Evolutionary conservation across 2,797 vertebrate species (phyloP).

Genomic region (Enteromius anoplus): DNA sequence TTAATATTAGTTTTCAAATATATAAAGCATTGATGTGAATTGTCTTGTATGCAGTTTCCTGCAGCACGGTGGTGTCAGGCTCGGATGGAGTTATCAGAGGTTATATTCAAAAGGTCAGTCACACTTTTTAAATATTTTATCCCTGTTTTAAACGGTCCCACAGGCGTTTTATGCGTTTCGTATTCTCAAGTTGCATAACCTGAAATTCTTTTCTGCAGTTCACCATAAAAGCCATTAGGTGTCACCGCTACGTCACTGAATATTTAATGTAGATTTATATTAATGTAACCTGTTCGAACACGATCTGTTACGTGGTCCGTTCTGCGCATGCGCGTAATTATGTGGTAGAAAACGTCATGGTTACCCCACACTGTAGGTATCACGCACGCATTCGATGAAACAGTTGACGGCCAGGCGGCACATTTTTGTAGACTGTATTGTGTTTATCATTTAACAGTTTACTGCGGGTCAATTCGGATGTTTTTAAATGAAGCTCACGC

Average conservation of each 20-base stretch:
- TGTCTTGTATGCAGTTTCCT: conserved; percentile 47
- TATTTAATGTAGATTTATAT: background rate
- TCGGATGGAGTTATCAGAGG: conserved; percentile 46
- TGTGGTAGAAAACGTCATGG: too few species aligned
- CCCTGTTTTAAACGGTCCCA: background rate
- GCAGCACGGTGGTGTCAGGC: background rate
- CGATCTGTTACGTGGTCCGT: too few species aligned
- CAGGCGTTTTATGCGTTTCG: background rate
- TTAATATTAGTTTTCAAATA: background rate
- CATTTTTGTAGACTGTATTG: too few species aligned
- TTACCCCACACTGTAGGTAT: too few species aligned
- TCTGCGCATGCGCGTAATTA: too few species aligned
- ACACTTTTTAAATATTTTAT: background rate
- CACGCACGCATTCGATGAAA: too few species aligned
- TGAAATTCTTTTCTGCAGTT: background rate
- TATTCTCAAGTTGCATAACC: background rate
- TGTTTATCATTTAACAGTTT: too few species aligned
- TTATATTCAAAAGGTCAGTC: conserved; percentile 54
- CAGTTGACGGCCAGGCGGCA: too few species aligned
- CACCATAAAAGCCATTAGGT: background rate
- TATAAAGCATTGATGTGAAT: background rate
- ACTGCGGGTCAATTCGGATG: too few species aligned
- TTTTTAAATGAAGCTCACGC: too few species aligned
- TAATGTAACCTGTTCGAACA: too few species aligned
- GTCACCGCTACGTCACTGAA: background rate